A percentile compares a stretch with the other conserved stretches of the same genome.
Conservation (phyloP, 1,140 invertebrate species). For the Halyomorpha halys region DNA sequence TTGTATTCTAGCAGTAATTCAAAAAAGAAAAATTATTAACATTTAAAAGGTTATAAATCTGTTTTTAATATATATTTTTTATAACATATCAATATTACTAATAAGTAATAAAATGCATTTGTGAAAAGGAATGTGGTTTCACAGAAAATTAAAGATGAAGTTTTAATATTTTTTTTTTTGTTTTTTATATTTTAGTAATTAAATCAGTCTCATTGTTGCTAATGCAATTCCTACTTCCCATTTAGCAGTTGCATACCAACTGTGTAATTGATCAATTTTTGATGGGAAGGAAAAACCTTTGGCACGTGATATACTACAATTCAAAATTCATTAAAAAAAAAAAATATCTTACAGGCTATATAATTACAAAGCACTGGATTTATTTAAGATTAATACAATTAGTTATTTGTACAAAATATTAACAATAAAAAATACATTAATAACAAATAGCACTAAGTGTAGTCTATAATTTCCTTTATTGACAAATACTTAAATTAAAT, state of each 20-base stretch:
- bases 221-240: constrained; percentile 21
- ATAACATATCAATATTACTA: neutral
- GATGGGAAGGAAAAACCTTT: constrained; percentile 1
- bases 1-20: neutral
- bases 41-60: neutral
- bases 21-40: neutral
- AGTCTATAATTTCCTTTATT: neutral
- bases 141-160: neutral
- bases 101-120: neutral
- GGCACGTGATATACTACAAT: constrained; percentile 10
- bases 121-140: neutral
- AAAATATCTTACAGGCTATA: constrained; percentile 10
- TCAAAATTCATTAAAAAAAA: constrained; percentile 5
- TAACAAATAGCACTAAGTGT: constrained; percentile 15
- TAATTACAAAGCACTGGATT: constrained; percentile 20
- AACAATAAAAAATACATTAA: constrained; percentile 19
- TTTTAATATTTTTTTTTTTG: neutral
- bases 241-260: constrained; percentile 1
- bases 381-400: constrained; percentile 10
- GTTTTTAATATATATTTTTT: neutral
- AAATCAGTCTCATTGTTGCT: constrained; percentile 26
- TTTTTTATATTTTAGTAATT: neutral
- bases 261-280: neutral
- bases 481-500: too few species aligned
- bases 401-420: constrained; percentile 1